Conservation (phyloP, 2,888 invertebrate genomes). For the Sesia bembeciformis region DNA sequence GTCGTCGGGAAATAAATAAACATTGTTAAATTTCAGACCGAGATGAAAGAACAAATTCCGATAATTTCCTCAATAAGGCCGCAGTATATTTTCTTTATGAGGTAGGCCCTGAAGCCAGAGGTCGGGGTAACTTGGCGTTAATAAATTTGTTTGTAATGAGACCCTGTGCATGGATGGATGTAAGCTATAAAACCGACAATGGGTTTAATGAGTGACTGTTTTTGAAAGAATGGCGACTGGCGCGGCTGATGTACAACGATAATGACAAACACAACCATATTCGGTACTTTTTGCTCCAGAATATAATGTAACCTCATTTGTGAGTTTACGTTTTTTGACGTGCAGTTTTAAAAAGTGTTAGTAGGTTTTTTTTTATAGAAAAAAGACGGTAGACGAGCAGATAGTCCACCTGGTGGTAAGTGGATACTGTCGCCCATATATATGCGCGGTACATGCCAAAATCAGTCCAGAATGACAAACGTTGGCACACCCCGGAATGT, state of each 20-base stretch:
- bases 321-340: not conserved
- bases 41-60: constrained; percentile 23
- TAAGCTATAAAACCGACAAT: constrained; percentile 29
- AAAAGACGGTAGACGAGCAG: too few relatives aligned
- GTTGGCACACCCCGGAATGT: too few relatives aligned
- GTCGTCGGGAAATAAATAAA: too few relatives aligned
- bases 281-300: not conserved
- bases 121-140: constrained; percentile 10
- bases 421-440: too few relatives aligned
- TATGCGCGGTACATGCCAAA: too few relatives aligned
- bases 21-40: constrained; percentile 8
- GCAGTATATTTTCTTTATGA: constrained; percentile 30
- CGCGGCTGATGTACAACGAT: constrained; percentile 8
- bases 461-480: too few relatives aligned
- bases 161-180: constrained; percentile 18
- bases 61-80: constrained; percentile 38
- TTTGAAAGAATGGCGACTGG: constrained; percentile 10
- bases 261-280: constrained; percentile 2
- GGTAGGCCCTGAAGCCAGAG: not conserved
- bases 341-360: too few relatives aligned
- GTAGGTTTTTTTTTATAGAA: too few relatives aligned
- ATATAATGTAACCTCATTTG: not conserved
- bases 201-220: constrained; percentile 25
- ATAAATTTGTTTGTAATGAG: constrained; percentile 39
- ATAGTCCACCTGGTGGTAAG: too few relatives aligned